A percentile compares a stretch with the other conserved stretches of the same genome.
Evolutionary conservation across 1,140 invertebrate genomes (phyloP).

Genomic region (Trichonephila clavipes): DNA sequence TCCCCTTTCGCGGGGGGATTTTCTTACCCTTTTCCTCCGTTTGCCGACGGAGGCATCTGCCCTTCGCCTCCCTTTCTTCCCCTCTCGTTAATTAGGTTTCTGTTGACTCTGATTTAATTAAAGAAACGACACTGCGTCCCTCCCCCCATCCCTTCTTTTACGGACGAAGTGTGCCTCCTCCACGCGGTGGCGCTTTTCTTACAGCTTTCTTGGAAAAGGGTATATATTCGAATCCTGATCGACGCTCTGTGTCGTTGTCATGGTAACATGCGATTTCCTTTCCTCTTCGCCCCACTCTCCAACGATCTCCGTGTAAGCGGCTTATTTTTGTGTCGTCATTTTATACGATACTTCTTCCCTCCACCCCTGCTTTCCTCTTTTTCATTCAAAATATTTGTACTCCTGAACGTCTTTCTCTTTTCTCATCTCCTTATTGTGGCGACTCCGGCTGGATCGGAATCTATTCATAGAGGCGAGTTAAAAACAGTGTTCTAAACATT

Average conservation of each 20-base stretch:
- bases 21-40: conserved; percentile 1
- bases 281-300: neutral
- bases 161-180: neutral
- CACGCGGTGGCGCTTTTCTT: neutral
- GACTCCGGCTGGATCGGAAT: neutral
- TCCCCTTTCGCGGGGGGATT: neutral
- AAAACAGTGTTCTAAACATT: too few species aligned
- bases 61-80: neutral
- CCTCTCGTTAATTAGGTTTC: conserved; percentile 68
- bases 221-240: conserved; percentile 22
- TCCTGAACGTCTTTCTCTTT: neutral
- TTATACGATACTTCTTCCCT: conserved; percentile 28
- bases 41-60: conserved; percentile 1
- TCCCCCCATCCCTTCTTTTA: too few species aligned
- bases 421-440: neutral
- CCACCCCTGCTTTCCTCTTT: neutral
- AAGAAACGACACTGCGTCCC: conserved; percentile 30
- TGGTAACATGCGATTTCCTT: conserved; percentile 7
- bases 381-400: conserved; percentile 69
- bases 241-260: conserved; percentile 48
- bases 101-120: conserved; percentile 75
- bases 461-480: too few species aligned
- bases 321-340: conserved; percentile 57
- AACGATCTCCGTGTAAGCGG: conserved; percentile 4
- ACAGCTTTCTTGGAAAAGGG: neutral